These are phyloP conservation scores for Dermatemys mawii DNA, from an alignment of 2,113 vertebrate species.

Conservation along the genomic window DNA sequence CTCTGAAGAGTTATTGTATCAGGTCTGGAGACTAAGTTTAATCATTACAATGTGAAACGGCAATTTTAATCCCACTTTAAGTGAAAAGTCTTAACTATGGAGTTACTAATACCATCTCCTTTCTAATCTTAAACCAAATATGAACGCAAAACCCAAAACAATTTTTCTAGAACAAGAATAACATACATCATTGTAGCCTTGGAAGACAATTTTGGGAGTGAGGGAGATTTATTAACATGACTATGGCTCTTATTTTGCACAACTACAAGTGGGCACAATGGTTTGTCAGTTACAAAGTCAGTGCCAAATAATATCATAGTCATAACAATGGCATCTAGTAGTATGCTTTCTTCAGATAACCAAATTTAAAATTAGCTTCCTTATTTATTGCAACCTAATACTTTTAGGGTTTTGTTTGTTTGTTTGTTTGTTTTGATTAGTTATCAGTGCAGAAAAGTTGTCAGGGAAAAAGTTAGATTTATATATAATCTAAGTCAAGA, in stretches of 20 bases:
- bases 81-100: background rate
- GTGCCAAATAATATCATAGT: background rate
- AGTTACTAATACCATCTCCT: background rate
- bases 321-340: background rate
- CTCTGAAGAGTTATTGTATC: background rate
- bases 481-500: background rate
- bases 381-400: background rate
- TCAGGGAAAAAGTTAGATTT: background rate
- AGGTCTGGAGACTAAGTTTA: background rate
- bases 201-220: background rate
- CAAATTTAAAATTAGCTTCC: background rate
- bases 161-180: background rate
- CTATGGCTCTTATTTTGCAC: background rate
- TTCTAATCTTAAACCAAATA: background rate
- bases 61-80: background rate
- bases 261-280: background rate
- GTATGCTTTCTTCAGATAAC: background rate
- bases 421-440: background rate
- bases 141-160: background rate
- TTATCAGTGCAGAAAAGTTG: rapidly evolving
- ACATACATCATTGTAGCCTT: rapidly evolving
- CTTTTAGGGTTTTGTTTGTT: background rate
- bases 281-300: background rate
- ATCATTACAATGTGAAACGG: background rate
- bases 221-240: background rate